Base-by-base conservation (phyloP, 2,888 invertebrate genomes). In the Drosophila kanekoi region DNA sequence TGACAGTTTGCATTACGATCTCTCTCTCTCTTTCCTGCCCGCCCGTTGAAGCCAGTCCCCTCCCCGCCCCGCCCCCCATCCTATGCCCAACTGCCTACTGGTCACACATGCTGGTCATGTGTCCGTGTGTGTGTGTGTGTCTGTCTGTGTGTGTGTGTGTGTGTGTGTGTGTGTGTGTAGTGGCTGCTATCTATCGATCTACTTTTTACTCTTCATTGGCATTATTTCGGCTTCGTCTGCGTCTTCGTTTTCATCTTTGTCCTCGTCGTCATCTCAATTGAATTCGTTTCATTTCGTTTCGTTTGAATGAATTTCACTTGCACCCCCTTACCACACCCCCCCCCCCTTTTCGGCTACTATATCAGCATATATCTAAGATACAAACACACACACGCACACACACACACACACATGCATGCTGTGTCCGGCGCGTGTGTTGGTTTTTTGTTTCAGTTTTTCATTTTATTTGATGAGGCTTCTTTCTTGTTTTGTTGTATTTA, bases 1-100 rank as follows among this genome's bases (percentile, higher is more conserved):
- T 85, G 89, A 90, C 89, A 90, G 89, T 87, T 89, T 89, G 89
- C 88, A 89, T 90, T 87, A 89, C 89, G 89, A 81, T 87, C 87
- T 90, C 71, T 60, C 56, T 54, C 77, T 56, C 53, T 37, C 49
- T 63, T 37, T 49, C 59, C 54, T n/a, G 0, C 47, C 32, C 18
- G 1, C 45, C 14, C 48, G 23, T 2, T 28, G 8, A 8, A 8
- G 28, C 28, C 28, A 28, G 8, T 8, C 28, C 53, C 32, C 49
- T 63, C 54, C 11, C 16, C 28, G 2, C 28, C 53, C 32, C 49
- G 61, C 54, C 11, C 16, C 28, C 8, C 28, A 2, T 6, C 23
- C 23, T 6, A 23, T 23, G 0, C 47, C 37, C 16, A 1, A 6
- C 8, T 20, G 16, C 43, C 45, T 1, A 4, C 48, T 62, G 72